phyloP scores from a whole-genome alignment of 1,140 invertebrate species.

The Leptestheria dahalacensis region DNA sequence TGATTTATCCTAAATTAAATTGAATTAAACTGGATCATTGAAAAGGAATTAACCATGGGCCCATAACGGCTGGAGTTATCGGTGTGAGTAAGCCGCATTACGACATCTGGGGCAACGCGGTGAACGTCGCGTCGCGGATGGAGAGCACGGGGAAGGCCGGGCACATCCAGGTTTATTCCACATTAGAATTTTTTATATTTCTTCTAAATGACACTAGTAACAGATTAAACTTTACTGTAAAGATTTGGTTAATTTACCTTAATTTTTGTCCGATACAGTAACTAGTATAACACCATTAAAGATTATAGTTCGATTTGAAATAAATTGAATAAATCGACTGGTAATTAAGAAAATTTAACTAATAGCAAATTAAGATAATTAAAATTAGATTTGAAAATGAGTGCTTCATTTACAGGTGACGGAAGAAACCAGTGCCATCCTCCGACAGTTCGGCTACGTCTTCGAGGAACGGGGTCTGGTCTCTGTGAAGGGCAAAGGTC shows the following conservation, averaged over 20 bases:
- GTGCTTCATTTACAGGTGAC: constrained; percentile 49
- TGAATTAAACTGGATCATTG: not conserved
- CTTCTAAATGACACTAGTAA: too few species aligned
- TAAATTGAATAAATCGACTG: too few species aligned
- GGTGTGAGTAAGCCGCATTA: constrained; percentile 88
- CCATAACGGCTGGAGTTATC: constrained; percentile 86
- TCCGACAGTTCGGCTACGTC: constrained; percentile 70
- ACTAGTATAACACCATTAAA: too few species aligned
- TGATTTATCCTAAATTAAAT: not conserved
- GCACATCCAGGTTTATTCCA: constrained; percentile 63
- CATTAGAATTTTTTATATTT: not conserved
- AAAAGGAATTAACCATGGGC: constrained; percentile 79
- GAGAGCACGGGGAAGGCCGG: constrained; percentile 91
- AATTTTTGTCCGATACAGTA: too few species aligned
- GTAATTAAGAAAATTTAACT: too few species aligned
- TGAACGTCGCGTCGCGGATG: constrained; percentile 91
- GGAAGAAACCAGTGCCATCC: constrained; percentile 73
- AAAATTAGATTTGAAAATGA: too few species aligned
- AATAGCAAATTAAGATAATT: too few species aligned
- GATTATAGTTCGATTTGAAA: too few species aligned
- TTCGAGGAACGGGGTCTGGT: constrained; percentile 84
- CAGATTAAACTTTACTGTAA: too few species aligned
- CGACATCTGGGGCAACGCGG: constrained; percentile 92
- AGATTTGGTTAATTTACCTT: too few species aligned
- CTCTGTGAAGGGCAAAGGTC: constrained; percentile 86